A percentile compares a stretch with the other conserved stretches of the same genome.
Conservation (phyloP, 2,888 invertebrate species). For the Macrostomum cliftonense region DNA sequence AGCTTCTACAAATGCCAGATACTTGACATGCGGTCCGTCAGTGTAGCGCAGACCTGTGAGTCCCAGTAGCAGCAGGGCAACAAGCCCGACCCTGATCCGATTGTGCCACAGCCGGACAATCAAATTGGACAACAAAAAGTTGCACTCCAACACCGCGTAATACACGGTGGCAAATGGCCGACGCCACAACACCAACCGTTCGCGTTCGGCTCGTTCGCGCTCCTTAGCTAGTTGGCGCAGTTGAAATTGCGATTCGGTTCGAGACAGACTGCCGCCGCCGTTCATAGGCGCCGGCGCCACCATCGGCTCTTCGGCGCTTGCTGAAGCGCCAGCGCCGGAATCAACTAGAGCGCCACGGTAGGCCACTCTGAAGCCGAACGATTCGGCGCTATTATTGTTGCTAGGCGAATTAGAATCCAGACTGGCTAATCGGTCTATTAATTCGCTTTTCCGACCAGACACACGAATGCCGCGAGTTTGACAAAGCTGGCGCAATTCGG, state of each 20-base stretch:
- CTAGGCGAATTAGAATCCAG: too few species aligned
- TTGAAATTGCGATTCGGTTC: background rate
- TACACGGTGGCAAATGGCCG: conserved; percentile 57
- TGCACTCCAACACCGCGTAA: conserved; percentile 57
- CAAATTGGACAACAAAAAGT: conserved; percentile 48
- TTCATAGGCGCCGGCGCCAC: too few species aligned
- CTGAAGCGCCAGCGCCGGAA: too few species aligned
- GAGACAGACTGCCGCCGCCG: too few species aligned
- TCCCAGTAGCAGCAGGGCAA: conserved; percentile 26
- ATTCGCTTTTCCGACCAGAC: too few species aligned
- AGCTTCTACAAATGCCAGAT: conserved; percentile 27
- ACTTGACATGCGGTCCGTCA: conserved; percentile 48
- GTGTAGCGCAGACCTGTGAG: conserved; percentile 44
- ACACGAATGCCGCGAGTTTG: too few species aligned
- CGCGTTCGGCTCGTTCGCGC: conserved; percentile 40
- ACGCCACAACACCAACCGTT: conserved; percentile 58
- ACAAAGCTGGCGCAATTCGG: too few species aligned
- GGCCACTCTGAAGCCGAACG: too few species aligned
- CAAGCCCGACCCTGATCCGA: conserved; percentile 17
- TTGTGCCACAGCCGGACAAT: conserved; percentile 46
- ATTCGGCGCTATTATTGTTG: too few species aligned
- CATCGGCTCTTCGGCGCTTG: too few species aligned
- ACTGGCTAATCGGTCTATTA: too few species aligned
- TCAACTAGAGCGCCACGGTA: too few species aligned
- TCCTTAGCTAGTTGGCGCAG: background rate